These are phyloP conservation scores for Drosophila lacertosa DNA, from an alignment of 1,140 invertebrate species.

Conservation along the genomic window DNA sequence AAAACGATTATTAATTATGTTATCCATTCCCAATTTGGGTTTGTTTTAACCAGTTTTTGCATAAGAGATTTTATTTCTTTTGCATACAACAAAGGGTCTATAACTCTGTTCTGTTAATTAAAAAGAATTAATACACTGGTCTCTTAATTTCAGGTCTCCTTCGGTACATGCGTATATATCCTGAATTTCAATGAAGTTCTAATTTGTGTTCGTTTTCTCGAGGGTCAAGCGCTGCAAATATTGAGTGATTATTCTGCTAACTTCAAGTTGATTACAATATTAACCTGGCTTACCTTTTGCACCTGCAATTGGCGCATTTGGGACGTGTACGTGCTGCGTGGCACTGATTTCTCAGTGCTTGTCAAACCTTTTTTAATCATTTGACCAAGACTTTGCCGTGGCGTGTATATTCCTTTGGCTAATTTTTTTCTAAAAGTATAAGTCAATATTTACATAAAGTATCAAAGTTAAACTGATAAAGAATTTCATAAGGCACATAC, in stretches of 20 bases:
- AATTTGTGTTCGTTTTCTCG: not conserved
- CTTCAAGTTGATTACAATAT: not conserved
- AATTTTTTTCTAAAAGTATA: conserved; percentile 20
- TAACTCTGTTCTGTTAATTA: conserved; percentile 13
- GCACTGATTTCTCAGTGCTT: conserved; percentile 7
- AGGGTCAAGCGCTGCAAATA: conserved; percentile 24
- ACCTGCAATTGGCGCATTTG: conserved; percentile 31
- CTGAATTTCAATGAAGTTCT: not conserved
- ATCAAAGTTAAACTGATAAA: too few relatives aligned
- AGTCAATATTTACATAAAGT: not conserved
- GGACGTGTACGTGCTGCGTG: conserved; percentile 32
- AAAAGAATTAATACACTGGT: conserved; percentile 10
- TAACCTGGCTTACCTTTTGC: conserved; percentile 18
- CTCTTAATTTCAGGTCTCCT: conserved; percentile 4
- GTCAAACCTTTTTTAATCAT: conserved; percentile 16
- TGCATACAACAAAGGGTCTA: not conserved
- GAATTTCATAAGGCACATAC: not conserved
- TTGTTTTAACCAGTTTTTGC: not conserved
- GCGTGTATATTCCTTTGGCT: not conserved
- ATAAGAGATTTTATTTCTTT: not conserved
- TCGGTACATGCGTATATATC: not conserved
- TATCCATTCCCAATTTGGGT: not conserved
- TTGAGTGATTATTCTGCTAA: not conserved
- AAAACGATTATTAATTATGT: not conserved
- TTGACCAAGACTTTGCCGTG: conserved; percentile 12